phyloP scores from a whole-genome alignment of 2,797 vertebrate species.

The Hoplostethus atlanticus region DNA sequence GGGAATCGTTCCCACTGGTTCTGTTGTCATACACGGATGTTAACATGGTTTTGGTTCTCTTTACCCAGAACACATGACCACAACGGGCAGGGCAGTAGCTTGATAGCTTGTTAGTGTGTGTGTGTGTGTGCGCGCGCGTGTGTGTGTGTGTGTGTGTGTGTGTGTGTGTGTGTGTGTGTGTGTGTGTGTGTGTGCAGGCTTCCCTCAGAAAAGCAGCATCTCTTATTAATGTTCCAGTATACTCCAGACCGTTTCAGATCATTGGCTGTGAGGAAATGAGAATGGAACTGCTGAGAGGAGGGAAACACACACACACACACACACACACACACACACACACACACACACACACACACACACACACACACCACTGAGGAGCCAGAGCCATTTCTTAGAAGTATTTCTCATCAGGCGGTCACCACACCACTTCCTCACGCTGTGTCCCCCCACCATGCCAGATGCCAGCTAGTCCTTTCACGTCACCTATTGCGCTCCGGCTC shows the following conservation, averaged over 20 bases:
- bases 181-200: not conserved
- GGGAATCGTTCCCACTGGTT: constrained; percentile 2
- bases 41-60: not conserved
- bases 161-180: not conserved
- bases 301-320: not conserved
- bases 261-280: constrained; percentile 13
- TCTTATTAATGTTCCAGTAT: constrained; percentile 18
- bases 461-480: not conserved
- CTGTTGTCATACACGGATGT: not conserved
- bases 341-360: constrained; percentile 3
- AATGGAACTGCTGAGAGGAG: not conserved
- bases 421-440: not conserved
- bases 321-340: constrained; percentile 9
- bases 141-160: constrained; percentile 9
- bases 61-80: constrained; percentile 18
- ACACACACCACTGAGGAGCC: not conserved
- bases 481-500: not conserved
- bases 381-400: not conserved
- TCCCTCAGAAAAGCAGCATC: not conserved
- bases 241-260: constrained; percentile 1
- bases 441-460: constrained; percentile 1
- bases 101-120: not conserved
- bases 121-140: not conserved
- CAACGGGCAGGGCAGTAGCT: constrained; percentile 12
- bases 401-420: constrained; percentile 23